Conservation (phyloP, 2,113 vertebrate genomes). For the Motacilla tschutschensis region DNA sequence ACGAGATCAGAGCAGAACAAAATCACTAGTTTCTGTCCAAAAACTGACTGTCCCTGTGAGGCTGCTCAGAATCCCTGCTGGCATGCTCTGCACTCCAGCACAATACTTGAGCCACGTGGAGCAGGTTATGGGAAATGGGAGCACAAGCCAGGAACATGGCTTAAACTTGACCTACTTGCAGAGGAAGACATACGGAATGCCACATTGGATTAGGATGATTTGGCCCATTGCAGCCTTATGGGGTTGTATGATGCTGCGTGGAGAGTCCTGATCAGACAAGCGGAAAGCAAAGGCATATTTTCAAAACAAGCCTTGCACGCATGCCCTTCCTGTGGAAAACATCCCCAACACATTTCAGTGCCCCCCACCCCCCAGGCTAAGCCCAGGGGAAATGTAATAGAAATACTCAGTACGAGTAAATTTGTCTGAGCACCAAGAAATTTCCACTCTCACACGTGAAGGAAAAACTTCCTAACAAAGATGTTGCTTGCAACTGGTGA, state of each 20-base stretch:
- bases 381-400: conserved; percentile 16
- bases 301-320: conserved; percentile 72
- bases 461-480: neutral
- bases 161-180: conserved; percentile 89
- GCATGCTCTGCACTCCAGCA: neutral
- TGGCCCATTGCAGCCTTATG: conserved; percentile 71
- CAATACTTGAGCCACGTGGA: neutral
- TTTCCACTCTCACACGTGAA: neutral
- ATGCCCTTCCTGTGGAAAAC: conserved; percentile 43
- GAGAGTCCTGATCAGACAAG: conserved; percentile 73
- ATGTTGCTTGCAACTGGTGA: neutral
- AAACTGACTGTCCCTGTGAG: conserved; percentile 3
- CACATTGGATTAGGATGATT: conserved; percentile 82
- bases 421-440: neutral
- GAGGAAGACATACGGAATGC: conserved; percentile 74
- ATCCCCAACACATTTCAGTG: neutral
- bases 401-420: neutral
- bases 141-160: conserved; percentile 46
- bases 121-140: conserved; percentile 57
- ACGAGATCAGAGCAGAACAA: neutral
- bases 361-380: neutral
- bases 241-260: conserved; percentile 67
- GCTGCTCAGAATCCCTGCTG: conserved; percentile 18
- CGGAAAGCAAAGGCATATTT: conserved; percentile 78
- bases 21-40: neutral